Evolutionary conservation across 2,888 invertebrate genomes (phyloP), one percentile per base, ranked within the genome.

Genomic region (Lepidocyrtinus sp.): DNA sequence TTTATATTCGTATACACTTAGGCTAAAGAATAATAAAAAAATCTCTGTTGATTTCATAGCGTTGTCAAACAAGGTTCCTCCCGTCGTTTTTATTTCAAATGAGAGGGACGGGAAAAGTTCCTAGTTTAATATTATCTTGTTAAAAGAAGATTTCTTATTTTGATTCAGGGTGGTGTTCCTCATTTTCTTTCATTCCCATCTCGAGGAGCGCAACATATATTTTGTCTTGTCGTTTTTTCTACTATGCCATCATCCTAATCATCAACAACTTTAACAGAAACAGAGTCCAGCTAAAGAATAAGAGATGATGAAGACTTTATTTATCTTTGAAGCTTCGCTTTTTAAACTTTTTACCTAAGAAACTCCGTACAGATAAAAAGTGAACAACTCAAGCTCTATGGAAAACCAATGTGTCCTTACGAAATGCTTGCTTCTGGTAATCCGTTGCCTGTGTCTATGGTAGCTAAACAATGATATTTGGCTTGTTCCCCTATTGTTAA

Each of bases 131-230:
- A 74, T 74, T 79, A 79, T 79, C 79, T 79, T 79, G 79, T 79
- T 79, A 79, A 73, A 64, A 74, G 61, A 55, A 73, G 69, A 79
- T 73, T 79, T 79, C 64, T 61, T 72, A 73, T 55, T 74, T 50
- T 68, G 74, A 74, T 73, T 74, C 79, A 74, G 79, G 79, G 79
- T 79, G 79, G 79, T 74, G 79, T 73, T 79, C 70, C 74, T 79
- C 68, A 62, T 79, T 50, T 77, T 65, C 63, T 63, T 19, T 76
- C 70, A 62, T 76, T 63, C 63, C 63, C 59, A 15, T 65, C 26
- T 67, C 55, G 61, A 61, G 22, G 61, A 50, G 50, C 50, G 17
- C 50, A 50, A 50, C 50, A 50, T 50, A 50, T 50, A 50, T 50
- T 50, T 50, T n/a, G n/a, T 50, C 50, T 50, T 50, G 50, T 50